Base-by-base conservation (phyloP, 1,140 invertebrate species). In the Augochlora pura region DNA sequence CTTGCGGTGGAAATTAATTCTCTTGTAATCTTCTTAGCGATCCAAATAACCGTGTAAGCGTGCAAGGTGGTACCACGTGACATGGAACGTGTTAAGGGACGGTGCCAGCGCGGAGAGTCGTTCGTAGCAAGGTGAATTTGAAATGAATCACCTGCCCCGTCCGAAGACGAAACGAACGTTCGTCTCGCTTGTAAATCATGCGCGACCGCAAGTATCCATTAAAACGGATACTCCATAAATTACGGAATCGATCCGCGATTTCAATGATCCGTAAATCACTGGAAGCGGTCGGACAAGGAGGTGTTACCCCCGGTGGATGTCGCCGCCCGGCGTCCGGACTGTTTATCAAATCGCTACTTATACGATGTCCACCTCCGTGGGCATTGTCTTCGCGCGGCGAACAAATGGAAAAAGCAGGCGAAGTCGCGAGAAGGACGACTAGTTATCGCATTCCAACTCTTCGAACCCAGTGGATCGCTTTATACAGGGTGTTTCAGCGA, bases 381-480 rank as follows among this genome's bases (percentile, higher is more conserved):
- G 12, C 25, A 79, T 75, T 75, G 57, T 79, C 57, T 83, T 46
- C 59, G 46, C 63, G 23, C 23, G 32, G 27, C n/a, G 57, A 49
- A 70, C 23, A 52, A 52, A 64, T n/a, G 46, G 74, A 75, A 76
- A 71, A 71, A 39, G 62, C 32, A 32, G 38, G 32, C 57, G 46
- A 9, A 65, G 25, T 66, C 39, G 49, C 46, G 62, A 60, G 27
- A 23, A 52, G 64, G 21, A 69, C 64, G 27, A 73, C 66, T 62
- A 83, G 71, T 83, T 84, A 71, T 83, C 49, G 65, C 77, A 80
- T 83, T 80, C 57, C 67, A 27, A 27, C 63, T 75, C 57, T n/a
- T 1, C 42, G 46, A 59, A 38, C 7, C 1, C 69, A 66, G 27
- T 84, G 83, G 71, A 59, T 42, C 25, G 27, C 14, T 42, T 42